Conservation (phyloP, 2,797 vertebrate species). For the Tachyglossus aculeatus region DNA sequence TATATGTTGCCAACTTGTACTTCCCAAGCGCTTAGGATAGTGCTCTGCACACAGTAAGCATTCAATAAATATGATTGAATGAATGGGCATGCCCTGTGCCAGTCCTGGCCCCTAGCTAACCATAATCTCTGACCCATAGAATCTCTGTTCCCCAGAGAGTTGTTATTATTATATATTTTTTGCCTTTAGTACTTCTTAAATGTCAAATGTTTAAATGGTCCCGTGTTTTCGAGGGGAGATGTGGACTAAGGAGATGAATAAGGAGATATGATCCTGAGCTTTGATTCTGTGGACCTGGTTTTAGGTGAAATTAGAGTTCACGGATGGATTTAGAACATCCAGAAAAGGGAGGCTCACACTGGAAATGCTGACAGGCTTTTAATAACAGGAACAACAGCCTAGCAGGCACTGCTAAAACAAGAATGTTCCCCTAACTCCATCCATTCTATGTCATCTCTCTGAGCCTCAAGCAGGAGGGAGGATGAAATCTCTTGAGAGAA, state of each 20-base stretch:
- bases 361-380: slow-evolving; percentile 40
- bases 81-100: too few relatives aligned
- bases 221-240: not conserved
- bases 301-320: slow-evolving; percentile 12
- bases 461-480: slow-evolving; percentile 41
- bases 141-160: too few relatives aligned
- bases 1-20: too few relatives aligned
- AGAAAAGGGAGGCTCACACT: slow-evolving; percentile 7
- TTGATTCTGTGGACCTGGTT: not conserved
- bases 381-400: slow-evolving; percentile 16
- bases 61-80: too few relatives aligned
- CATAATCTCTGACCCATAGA: too few relatives aligned
- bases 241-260: not conserved
- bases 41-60: too few relatives aligned
- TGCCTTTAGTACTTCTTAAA: too few relatives aligned
- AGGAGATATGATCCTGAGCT: not conserved
- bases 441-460: slow-evolving; percentile 35
- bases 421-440: not conserved
- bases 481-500: slow-evolving; percentile 32
- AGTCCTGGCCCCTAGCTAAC: too few relatives aligned
- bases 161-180: too few relatives aligned
- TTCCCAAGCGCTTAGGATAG: too few relatives aligned
- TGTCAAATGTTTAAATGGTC: slow-evolving; percentile 26
- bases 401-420: slow-evolving; percentile 20
- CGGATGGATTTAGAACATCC: slow-evolving; percentile 18